These are phyloP conservation scores for Microcebus murinus DNA, from an alignment of 2,113 vertebrate species.

Conservation along the genomic window DNA sequence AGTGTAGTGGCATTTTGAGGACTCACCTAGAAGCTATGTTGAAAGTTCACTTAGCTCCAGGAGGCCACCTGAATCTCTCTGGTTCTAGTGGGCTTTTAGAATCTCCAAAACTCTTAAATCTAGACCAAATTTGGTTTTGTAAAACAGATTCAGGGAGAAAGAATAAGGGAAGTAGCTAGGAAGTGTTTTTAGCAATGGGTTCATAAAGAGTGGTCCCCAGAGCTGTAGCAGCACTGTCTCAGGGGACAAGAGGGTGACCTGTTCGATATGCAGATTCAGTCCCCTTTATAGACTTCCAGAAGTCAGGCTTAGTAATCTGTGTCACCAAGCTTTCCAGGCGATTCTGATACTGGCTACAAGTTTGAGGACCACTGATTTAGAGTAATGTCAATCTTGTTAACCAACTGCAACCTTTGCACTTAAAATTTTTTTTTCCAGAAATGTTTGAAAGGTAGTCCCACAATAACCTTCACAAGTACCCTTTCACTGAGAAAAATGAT, in stretches of 20 bases:
- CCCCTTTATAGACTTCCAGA: not conserved
- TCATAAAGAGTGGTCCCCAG: not conserved
- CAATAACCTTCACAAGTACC: not conserved
- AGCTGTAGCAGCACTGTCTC: not conserved
- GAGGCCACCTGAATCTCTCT: not conserved
- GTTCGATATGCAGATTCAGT: rapidly evolving
- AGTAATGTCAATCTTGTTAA: not conserved
- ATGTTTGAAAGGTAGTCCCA: not conserved
- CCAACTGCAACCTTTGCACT: not conserved
- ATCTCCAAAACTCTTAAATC: not conserved
- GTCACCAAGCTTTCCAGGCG: not conserved
- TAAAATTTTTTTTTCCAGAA: not conserved
- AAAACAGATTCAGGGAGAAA: not conserved
- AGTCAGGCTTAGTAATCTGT: not conserved
- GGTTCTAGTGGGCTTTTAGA: not conserved
- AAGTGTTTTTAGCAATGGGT: not conserved
- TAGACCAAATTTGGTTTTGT: not conserved
- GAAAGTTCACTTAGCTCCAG: not conserved
- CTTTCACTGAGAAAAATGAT: not conserved
- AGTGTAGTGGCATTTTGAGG: not conserved
- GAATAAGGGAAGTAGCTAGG: not conserved
- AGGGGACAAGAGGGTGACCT: too few species aligned
- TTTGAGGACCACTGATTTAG: not conserved
- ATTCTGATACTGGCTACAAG: not conserved
- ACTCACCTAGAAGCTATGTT: not conserved